Percentiles rank a stretch among this genome's conserved stretches.
phyloP scores from a whole-genome alignment of 2,888 invertebrate genomes.

The Beris chalybata region DNA sequence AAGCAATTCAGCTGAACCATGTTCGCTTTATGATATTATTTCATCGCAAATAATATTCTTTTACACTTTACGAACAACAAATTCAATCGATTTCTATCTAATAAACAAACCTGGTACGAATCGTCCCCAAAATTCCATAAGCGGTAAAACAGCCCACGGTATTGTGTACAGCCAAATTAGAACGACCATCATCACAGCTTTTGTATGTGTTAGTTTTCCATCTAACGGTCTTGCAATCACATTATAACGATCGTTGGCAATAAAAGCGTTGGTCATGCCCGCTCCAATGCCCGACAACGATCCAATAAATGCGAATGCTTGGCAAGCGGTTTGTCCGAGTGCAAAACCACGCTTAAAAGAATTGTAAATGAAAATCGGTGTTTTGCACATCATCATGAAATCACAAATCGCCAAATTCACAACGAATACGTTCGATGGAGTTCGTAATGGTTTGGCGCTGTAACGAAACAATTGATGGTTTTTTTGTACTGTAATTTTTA shows the following conservation, averaged over 20 bases:
- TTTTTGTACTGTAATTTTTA: neutral
- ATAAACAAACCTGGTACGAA: conserved; percentile 67
- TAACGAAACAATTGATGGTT: neutral
- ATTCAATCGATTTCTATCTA: too few relatives aligned
- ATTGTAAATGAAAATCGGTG: conserved; percentile 82
- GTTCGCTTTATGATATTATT: too few relatives aligned
- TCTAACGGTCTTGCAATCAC: conserved; percentile 82
- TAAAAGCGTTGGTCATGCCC: conserved; percentile 78
- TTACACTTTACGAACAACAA: too few relatives aligned
- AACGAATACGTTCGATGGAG: conserved; percentile 81
- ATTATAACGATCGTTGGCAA: conserved; percentile 78
- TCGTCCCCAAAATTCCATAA: conserved; percentile 82
- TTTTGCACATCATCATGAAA: conserved; percentile 85
- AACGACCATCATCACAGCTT: conserved; percentile 74
- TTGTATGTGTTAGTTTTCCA: conserved; percentile 77
- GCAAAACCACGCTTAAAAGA: conserved; percentile 79
- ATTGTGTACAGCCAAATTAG: conserved; percentile 75
- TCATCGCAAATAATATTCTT: too few relatives aligned
- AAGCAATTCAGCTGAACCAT: too few relatives aligned
- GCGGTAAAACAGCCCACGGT: conserved; percentile 81
- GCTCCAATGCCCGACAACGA: conserved; percentile 80
- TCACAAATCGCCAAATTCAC: conserved; percentile 81
- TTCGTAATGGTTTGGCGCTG: conserved; percentile 53
- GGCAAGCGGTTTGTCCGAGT: conserved; percentile 72
- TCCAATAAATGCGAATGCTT: conserved; percentile 75